Percentiles rank a stretch among this genome's conserved stretches.
phyloP scores from a whole-genome alignment of 2,888 invertebrate species.

The Anoncus sp. region DNA sequence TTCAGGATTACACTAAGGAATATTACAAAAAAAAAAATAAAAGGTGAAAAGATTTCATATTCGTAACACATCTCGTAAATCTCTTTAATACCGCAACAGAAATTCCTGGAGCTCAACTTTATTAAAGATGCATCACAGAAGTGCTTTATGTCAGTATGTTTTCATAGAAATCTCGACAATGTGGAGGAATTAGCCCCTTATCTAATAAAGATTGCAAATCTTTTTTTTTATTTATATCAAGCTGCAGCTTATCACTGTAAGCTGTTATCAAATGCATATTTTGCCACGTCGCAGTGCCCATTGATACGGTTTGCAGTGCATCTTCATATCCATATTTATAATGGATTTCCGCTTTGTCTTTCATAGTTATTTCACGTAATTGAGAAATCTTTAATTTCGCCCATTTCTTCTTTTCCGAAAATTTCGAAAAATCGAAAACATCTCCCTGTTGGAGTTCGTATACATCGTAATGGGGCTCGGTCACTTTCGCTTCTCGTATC shows the following conservation, averaged over 20 bases:
- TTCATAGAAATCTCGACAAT: slow-evolving; percentile 21
- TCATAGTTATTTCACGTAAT: neutral
- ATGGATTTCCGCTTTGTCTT: neutral
- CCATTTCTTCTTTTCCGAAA: slow-evolving; percentile 28
- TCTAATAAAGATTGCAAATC: slow-evolving; percentile 15
- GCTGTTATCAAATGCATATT: neutral
- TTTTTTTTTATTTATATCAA: slow-evolving; percentile 17
- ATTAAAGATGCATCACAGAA: too few relatives aligned
- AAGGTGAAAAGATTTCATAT: too few relatives aligned
- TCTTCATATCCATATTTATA: neutral
- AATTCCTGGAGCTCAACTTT: too few relatives aligned
- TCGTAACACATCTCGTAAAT: too few relatives aligned
- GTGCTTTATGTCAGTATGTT: neutral
- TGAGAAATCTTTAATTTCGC: slow-evolving; percentile 21
- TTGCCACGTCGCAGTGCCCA: neutral
- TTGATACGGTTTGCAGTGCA: neutral
- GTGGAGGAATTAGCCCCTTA: slow-evolving; percentile 17
- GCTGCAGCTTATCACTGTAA: slow-evolving; percentile 4
- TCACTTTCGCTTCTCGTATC: slow-evolving; percentile 47
- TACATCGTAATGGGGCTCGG: slow-evolving; percentile 38
- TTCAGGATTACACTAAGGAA: too few relatives aligned
- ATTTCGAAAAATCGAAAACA: slow-evolving; percentile 16
- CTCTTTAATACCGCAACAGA: too few relatives aligned
- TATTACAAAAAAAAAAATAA: too few relatives aligned
- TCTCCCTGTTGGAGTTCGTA: slow-evolving; percentile 45